Base-by-base conservation (phyloP, 2,113 vertebrate species). In the Mohoua ochrocephala region DNA sequence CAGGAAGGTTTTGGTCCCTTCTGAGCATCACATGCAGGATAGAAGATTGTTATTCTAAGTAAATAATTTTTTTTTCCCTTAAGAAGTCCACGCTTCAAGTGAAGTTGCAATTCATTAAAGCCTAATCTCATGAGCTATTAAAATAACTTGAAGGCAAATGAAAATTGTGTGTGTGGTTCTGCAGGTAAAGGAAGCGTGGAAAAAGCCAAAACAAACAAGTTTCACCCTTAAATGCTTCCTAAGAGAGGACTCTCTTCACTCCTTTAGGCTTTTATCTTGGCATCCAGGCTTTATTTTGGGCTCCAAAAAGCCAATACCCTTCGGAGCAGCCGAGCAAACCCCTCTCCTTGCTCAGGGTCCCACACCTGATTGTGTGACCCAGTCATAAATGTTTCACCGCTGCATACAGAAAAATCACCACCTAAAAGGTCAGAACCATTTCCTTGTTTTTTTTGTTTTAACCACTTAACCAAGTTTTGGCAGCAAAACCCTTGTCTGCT, bases 271-370 rank as follows among this genome's bases (percentile, higher is more conserved):
- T 56, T 75, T 63, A 21, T 16, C 15, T 53, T 50, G 56, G 15
- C 0, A 0, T 15, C 39, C 27, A 15, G 37, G 33, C 44, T 87
- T 37, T 60, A 23, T 35, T 60, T 50, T 69, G 53, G n/a, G 2
- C 37, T 80, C 44, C 3, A 2, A 70, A 84, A 59, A 27, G 5
- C 14, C 22, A 15, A 15, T 50, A 19, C 3, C 6, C 7, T 24
- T 24, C 0, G 0, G 15, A 80, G 26, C 39, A 67, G 28, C 16
- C 6, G 31, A 24, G 37, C 2, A 1, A 79, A n/a, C 21, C 9
- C 30, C 5, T 33, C 5, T 49, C 14, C 37, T 89, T 50, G 18
- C 26, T 56, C 8, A 26, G 30, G 6, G 19, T 79, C 49, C 7
- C 15, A n/a, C 0, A 2, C 23, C 44, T 67, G 35, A 11, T 27